These are phyloP conservation scores for Pachydiplax longipennis DNA, from an alignment of 2,888 invertebrate genomes.

Conservation along the genomic window DNA sequence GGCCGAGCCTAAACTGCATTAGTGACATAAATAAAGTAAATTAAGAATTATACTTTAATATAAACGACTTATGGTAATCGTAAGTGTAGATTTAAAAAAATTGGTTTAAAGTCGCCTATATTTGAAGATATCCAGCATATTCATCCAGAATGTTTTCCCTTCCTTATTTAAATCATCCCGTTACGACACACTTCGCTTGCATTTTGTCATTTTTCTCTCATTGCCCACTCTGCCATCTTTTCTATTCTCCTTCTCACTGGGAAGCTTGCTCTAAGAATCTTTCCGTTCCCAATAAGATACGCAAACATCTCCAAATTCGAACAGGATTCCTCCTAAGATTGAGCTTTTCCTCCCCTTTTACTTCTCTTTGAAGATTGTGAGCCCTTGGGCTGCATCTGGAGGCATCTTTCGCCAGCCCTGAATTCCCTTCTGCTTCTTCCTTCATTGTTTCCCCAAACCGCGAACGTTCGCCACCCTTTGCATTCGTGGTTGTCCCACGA, in stretches of 20 bases:
- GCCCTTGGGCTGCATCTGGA: background rate
- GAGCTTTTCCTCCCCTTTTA: background rate
- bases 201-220: too few species aligned
- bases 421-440: background rate
- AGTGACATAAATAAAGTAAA: too few species aligned
- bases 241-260: background rate
- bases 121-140: too few species aligned
- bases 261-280: background rate
- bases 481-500: background rate
- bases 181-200: background rate
- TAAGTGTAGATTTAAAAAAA: too few species aligned
- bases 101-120: too few species aligned
- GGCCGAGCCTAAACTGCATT: too few species aligned
- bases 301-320: background rate
- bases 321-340: background rate
- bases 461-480: background rate
- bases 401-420: too few species aligned
- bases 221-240: background rate
- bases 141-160: background rate
- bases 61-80: too few species aligned
- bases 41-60: too few species aligned
- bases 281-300: background rate
- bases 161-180: background rate
- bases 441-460: background rate
- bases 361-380: background rate